Evolutionary conservation across 2,797 vertebrate genomes (phyloP).

Genomic region (Dipus sagitta): DNA sequence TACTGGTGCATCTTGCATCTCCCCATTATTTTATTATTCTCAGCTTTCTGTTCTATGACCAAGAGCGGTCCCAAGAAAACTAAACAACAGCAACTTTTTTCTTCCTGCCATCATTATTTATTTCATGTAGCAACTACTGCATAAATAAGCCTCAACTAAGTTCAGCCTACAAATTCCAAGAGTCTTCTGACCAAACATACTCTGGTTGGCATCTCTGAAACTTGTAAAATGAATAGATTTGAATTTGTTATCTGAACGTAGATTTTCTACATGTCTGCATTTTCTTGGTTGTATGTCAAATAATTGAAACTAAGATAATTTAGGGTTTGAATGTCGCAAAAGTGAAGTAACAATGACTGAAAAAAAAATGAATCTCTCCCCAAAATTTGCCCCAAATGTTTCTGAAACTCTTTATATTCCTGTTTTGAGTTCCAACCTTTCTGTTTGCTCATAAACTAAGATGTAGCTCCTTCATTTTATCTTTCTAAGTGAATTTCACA

Average conservation of each 20-base stretch:
- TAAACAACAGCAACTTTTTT: constrained; percentile 48
- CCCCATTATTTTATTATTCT: too few species aligned
- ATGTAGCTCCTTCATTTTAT: constrained; percentile 1
- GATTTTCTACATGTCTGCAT: background rate
- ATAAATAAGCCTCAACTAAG: constrained; percentile 13
- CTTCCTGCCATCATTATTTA: background rate
- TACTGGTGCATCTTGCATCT: too few species aligned
- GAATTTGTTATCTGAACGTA: background rate
- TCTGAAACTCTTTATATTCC: background rate
- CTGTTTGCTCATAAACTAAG: background rate
- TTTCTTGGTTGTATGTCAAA: constrained; percentile 24
- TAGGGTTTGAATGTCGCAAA: background rate
- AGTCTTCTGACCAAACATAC: background rate
- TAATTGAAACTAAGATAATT: background rate
- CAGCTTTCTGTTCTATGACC: too few species aligned
- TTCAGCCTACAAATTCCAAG: background rate
- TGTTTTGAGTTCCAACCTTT: background rate
- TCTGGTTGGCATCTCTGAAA: background rate
- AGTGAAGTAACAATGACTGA: background rate
- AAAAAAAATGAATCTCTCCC: background rate
- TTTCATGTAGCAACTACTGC: constrained; percentile 20
- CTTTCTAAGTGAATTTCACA: background rate
- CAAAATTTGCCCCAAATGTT: background rate
- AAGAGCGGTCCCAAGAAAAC: background rate
- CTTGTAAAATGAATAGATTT: background rate